phyloP scores from a whole-genome alignment of 2,888 invertebrate species.

The Rhodophaea formosa region DNA sequence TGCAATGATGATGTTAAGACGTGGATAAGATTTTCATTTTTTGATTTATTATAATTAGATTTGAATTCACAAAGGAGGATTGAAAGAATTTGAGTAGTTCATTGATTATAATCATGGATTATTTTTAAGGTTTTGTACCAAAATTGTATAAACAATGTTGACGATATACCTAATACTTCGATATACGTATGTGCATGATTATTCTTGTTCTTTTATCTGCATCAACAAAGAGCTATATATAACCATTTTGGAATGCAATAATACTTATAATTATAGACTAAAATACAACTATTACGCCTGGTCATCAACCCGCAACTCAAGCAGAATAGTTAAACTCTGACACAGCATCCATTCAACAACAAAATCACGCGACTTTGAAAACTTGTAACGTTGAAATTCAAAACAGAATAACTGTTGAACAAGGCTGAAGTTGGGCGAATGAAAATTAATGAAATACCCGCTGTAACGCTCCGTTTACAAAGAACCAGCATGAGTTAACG shows the following conservation, averaged over 20 bases:
- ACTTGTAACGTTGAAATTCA: conserved; percentile 37
- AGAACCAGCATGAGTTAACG: conserved; percentile 19
- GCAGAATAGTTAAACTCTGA: conserved; percentile 3
- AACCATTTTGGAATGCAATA: too few relatives aligned
- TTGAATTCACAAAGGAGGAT: too few relatives aligned
- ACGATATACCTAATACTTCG: too few relatives aligned
- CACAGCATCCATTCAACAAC: conserved; percentile 24
- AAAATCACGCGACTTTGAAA: conserved; percentile 26
- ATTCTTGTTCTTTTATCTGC: too few relatives aligned
- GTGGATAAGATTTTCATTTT: neutral
- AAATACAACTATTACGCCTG: neutral
- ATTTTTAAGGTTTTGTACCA: too few relatives aligned
- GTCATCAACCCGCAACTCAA: neutral
- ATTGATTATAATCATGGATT: too few relatives aligned
- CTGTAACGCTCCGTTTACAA: conserved; percentile 46
- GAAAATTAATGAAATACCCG: conserved; percentile 72
- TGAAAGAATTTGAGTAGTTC: too few relatives aligned
- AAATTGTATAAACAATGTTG: too few relatives aligned
- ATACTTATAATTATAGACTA: neutral
- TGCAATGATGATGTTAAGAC: neutral
- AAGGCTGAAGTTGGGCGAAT: conserved; percentile 54
- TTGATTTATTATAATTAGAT: too few relatives aligned
- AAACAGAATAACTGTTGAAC: conserved; percentile 49
- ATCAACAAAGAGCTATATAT: too few relatives aligned
- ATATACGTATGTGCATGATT: too few relatives aligned